Conservation (phyloP, 2,797 vertebrate species). For the Cossypha dichroa region DNA sequence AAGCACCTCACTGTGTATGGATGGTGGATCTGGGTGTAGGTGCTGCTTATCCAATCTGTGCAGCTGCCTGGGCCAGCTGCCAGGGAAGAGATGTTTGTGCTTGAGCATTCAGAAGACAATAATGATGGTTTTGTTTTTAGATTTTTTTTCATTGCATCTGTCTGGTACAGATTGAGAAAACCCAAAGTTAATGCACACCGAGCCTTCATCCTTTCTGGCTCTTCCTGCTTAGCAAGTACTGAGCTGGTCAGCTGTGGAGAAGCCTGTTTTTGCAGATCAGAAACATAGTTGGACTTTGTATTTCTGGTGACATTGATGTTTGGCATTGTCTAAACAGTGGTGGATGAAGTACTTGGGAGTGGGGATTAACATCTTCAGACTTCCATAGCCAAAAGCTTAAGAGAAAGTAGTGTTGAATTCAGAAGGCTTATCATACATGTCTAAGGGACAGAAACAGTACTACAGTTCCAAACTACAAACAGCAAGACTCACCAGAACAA, state of each 20-base stretch:
- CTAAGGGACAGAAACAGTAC: not conserved
- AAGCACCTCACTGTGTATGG: not conserved
- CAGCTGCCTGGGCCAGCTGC: constrained; percentile 17
- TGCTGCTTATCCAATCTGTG: not conserved
- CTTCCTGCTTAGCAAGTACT: not conserved
- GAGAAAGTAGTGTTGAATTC: not conserved
- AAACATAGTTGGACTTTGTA: not conserved
- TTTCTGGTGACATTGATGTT: not conserved
- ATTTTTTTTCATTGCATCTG: not conserved
- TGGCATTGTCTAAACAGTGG: not conserved
- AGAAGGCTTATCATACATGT: not conserved
- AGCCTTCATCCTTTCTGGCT: not conserved
- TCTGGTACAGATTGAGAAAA: constrained; percentile 60
- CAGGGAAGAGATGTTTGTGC: not conserved
- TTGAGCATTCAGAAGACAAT: not conserved
- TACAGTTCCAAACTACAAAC: not conserved
- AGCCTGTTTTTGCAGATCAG: not conserved
- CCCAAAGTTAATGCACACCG: not conserved
- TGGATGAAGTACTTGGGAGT: not conserved
- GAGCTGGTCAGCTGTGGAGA: constrained; percentile 4
- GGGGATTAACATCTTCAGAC: not conserved
- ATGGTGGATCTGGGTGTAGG: not conserved
- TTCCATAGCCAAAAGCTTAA: not conserved
- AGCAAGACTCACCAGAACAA: not conserved
- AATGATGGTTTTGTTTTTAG: not conserved